Conservation (phyloP, 2,797 vertebrate genomes). For the Gallinago stenura region DNA sequence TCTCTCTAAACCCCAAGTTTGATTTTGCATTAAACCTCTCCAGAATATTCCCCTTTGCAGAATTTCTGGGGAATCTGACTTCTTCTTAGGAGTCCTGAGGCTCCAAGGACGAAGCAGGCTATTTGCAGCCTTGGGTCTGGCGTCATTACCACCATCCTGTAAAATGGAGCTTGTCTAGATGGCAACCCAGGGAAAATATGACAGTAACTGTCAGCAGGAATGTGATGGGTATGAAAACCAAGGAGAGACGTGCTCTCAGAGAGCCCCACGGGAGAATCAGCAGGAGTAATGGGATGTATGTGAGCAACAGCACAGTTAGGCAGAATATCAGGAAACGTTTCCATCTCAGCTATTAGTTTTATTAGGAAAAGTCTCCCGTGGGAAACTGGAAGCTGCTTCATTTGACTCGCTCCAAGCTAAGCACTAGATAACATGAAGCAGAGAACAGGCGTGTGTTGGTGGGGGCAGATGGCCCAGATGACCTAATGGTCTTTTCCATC, state of each 20-base stretch:
- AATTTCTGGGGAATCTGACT: neutral
- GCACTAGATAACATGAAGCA: constrained; percentile 56
- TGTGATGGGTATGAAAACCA: neutral
- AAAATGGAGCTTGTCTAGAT: neutral
- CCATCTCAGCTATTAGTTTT: constrained; percentile 58
- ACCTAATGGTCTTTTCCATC: constrained; percentile 72
- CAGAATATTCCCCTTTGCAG: neutral
- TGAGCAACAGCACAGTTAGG: constrained; percentile 38
- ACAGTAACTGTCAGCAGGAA: constrained; percentile 24
- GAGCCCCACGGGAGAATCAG: neutral
- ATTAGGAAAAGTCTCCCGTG: constrained; percentile 59
- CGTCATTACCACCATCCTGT: neutral
- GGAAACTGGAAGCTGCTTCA: constrained; percentile 58
- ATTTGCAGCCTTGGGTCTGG: neutral
- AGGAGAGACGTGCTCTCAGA: neutral
- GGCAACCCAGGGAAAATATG: constrained; percentile 32
- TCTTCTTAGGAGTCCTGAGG: neutral
- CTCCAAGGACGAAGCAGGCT: neutral
- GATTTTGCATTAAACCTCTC: neutral
- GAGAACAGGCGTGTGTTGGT: neutral
- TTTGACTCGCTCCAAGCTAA: constrained; percentile 39
- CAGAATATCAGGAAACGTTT: constrained; percentile 30
- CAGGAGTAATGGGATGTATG: constrained; percentile 17
- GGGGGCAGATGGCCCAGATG: constrained; percentile 60
- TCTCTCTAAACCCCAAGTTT: neutral